Percentiles rank a stretch among this genome's conserved stretches.
Evolutionary conservation across 2,888 invertebrate species (phyloP).

Genomic region (Ophion ventricosus): DNA sequence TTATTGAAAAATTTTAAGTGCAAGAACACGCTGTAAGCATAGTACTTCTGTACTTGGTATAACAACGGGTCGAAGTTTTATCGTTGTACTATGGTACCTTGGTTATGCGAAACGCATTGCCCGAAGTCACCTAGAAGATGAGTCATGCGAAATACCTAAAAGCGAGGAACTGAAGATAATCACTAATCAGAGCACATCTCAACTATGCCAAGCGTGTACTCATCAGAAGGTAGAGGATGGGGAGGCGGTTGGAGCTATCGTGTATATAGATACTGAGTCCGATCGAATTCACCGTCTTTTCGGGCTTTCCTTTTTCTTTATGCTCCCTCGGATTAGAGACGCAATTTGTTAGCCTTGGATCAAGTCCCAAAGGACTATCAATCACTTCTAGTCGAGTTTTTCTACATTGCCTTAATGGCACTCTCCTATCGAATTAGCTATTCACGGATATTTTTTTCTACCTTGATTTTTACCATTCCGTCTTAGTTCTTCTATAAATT

Average conservation of each 20-base stretch:
- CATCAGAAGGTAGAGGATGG: constrained; percentile 8
- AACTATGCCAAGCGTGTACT: constrained; percentile 38
- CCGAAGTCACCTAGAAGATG: no score
- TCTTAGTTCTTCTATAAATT: constrained; percentile 34
- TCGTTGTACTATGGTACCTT: no score
- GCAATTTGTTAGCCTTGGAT: constrained; percentile 54
- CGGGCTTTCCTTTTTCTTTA: background rate
- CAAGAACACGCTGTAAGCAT: no score
- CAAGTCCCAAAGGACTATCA: constrained; percentile 25
- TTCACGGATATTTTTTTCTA: constrained; percentile 23
- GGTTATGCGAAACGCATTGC: no score
- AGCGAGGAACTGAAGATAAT: no score
- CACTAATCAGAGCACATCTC: no score
- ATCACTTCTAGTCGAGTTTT: constrained; percentile 27
- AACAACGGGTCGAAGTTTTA: no score
- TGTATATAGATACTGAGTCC: constrained; percentile 29
- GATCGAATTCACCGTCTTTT: constrained; percentile 28
- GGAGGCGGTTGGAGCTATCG: background rate
- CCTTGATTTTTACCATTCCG: constrained; percentile 23
- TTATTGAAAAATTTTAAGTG: no score
- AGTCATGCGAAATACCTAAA: no score
- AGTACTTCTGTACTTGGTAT: no score
- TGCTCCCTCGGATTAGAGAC: background rate
- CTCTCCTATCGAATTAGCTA: constrained; percentile 27
- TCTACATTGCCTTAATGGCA: constrained; percentile 57